These are phyloP conservation scores for Calcarius lapponicus DNA, from an alignment of 2,797 vertebrate species.

Conservation along the genomic window DNA sequence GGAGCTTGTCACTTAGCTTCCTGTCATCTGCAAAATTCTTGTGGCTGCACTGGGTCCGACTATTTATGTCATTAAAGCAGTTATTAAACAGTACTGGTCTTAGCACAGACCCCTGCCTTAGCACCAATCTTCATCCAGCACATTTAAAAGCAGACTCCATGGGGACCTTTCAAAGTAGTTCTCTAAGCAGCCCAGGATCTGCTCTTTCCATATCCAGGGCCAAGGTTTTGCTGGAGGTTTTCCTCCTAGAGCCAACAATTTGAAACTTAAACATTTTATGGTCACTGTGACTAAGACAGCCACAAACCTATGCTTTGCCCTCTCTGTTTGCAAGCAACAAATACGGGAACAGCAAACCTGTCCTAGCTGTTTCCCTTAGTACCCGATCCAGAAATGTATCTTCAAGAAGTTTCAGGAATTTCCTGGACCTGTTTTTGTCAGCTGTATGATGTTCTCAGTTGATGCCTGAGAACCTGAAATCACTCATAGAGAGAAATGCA, in stretches of 20 bases:
- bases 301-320: not conserved
- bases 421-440: not conserved
- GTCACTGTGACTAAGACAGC: not conserved
- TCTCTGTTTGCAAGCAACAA: not conserved
- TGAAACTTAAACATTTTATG: not conserved
- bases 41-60: not conserved
- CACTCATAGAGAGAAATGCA: not conserved
- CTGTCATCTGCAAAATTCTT: not conserved
- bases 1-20: not conserved
- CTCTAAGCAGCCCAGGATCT: not conserved
- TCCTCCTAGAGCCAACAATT: not conserved
- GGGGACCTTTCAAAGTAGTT: not conserved
- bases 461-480: not conserved
- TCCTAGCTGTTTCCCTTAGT: not conserved
- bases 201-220: not conserved
- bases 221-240: not conserved
- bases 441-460: not conserved
- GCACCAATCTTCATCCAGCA: not conserved
- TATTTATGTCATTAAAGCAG: not conserved
- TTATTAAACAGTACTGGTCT: not conserved
- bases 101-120: not conserved
- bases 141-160: not conserved
- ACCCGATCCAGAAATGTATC: not conserved
- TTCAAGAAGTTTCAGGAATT: not conserved
- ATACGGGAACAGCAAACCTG: not conserved